Conservation (phyloP, 2,797 vertebrate genomes). For the Microctenopoma lineatum region DNA sequence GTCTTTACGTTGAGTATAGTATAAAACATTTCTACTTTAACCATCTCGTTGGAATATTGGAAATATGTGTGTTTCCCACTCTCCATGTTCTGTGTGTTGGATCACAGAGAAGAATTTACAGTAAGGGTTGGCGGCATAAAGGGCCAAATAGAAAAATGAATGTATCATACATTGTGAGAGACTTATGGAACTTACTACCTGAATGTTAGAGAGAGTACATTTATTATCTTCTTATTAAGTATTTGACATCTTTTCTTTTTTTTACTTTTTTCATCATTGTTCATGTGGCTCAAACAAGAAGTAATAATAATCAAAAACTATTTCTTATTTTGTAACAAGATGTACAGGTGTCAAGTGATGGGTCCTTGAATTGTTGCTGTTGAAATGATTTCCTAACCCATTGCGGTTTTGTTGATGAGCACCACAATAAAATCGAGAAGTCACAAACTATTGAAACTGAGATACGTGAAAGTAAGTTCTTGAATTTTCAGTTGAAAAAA, state of each 20-base stretch:
- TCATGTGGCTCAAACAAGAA: slow-evolving; percentile 58
- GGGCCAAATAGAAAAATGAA: slow-evolving; percentile 76
- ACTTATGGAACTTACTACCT: slow-evolving; percentile 80
- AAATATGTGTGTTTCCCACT: slow-evolving; percentile 73
- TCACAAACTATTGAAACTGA: slow-evolving; percentile 57
- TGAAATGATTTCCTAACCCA: slow-evolving; percentile 67
- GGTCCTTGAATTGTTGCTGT: slow-evolving; percentile 71
- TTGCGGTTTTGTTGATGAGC: slow-evolving; percentile 65
- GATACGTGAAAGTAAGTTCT: slow-evolving; percentile 52
- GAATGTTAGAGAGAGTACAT: slow-evolving; percentile 81
- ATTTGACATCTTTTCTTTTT: slow-evolving; percentile 56
- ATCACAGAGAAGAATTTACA: slow-evolving; percentile 61
- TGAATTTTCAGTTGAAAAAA: slow-evolving; percentile 36
- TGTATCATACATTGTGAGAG: slow-evolving; percentile 78
- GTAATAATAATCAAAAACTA: slow-evolving; percentile 54
- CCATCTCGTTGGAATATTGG: slow-evolving; percentile 77
- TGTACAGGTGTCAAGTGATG: slow-evolving; percentile 60
- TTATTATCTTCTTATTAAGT: slow-evolving; percentile 74
- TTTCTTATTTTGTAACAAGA: slow-evolving; percentile 74
- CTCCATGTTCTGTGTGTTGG: slow-evolving; percentile 71
- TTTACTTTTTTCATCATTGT: slow-evolving; percentile 71
- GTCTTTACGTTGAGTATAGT: slow-evolving; percentile 88
- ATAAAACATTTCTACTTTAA: slow-evolving; percentile 89
- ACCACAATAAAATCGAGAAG: slow-evolving; percentile 67
- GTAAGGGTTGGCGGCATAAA: slow-evolving; percentile 51